These are phyloP conservation scores for Drosophila saltans DNA, from an alignment of 1,140 invertebrate species.

Conservation along the genomic window DNA sequence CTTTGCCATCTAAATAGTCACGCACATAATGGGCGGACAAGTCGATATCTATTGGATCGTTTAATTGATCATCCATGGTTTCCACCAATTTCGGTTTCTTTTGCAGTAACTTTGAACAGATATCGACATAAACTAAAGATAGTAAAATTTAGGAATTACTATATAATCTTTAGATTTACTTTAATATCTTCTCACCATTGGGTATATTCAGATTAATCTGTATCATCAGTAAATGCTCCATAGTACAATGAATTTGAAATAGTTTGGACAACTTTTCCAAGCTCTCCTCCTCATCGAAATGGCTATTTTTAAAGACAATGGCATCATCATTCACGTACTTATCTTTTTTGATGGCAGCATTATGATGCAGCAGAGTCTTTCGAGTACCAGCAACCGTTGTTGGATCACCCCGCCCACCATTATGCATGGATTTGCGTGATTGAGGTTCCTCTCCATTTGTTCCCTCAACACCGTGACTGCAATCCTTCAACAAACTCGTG, in stretches of 20 bases:
- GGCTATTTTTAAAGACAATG: conserved; percentile 74
- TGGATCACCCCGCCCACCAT: conserved; percentile 58
- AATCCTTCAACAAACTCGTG: conserved; percentile 52
- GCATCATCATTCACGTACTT: conserved; percentile 59
- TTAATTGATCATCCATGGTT: conserved; percentile 57
- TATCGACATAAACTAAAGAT: conserved; percentile 64
- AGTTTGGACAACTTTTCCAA: conserved; percentile 59
- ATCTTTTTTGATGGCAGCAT: conserved; percentile 26
- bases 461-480: not conserved
- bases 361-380: conserved; percentile 71
- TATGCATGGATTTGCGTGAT: conserved; percentile 79
- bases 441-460: conserved; percentile 38
- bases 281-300: conserved; percentile 69
- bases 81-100: conserved; percentile 55
- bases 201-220: conserved; percentile 78
- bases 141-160: not conserved
- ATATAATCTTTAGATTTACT: no score
- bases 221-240: conserved; percentile 80
- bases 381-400: conserved; percentile 38
- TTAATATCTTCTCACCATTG: conserved; percentile 50
- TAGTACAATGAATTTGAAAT: conserved; percentile 72
- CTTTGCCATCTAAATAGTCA: conserved; percentile 69
- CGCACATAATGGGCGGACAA: conserved; percentile 66
- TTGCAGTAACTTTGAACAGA: conserved; percentile 67
- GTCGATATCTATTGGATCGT: conserved; percentile 71